These are phyloP conservation scores for Microtus richardsoni DNA, from an alignment of 2,113 vertebrate species.

Conservation along the genomic window DNA sequence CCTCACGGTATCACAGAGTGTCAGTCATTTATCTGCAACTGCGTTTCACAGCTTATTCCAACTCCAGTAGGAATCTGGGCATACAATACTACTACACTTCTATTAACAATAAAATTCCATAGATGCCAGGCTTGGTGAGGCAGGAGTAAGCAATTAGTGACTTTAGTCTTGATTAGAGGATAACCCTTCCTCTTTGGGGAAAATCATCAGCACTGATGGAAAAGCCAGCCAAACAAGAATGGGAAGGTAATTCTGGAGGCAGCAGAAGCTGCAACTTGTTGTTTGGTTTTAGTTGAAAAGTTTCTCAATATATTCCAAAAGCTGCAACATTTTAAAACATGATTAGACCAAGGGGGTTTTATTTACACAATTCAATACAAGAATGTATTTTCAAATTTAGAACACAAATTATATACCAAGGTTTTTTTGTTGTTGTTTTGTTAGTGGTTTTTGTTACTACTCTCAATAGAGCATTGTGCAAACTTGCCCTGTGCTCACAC, in stretches of 20 bases:
- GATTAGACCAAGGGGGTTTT: neutral
- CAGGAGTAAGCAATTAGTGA: neutral
- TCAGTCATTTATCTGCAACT: neutral
- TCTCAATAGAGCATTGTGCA: neutral
- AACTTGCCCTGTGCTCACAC: too few species aligned
- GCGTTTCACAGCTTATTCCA: neutral
- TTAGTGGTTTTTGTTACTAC: neutral
- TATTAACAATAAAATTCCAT: neutral
- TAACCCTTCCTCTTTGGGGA: neutral
- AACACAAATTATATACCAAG: neutral
- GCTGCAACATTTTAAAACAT: neutral
- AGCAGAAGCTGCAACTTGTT: neutral
- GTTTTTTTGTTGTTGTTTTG: neutral
- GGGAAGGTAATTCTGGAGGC: neutral
- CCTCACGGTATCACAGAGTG: rapidly evolving
- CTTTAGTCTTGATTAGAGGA: neutral
- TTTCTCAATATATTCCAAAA: neutral
- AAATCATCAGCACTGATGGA: neutral
- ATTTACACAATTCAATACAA: neutral
- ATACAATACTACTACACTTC: neutral
- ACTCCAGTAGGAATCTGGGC: neutral
- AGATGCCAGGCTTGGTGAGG: neutral
- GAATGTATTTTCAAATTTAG: neutral
- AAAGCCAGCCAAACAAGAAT: neutral
- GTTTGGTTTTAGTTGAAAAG: neutral